Evolutionary conservation across 2,113 vertebrate genomes (phyloP).

Genomic region (Cygnus atratus): DNA sequence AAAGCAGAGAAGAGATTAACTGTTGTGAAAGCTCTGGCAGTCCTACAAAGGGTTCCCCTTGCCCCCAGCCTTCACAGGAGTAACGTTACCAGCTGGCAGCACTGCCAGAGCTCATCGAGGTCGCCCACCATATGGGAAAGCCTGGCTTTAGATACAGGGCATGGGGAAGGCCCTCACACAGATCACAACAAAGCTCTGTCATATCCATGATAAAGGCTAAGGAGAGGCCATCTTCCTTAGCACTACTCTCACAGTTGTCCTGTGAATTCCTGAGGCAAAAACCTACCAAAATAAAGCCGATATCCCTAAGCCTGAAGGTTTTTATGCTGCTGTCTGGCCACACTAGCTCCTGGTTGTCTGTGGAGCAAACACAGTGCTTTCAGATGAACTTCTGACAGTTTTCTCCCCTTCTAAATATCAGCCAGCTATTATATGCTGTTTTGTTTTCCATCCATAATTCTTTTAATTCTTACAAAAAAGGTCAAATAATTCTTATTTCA

Average conservation of each 20-base stretch:
- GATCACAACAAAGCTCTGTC: background rate
- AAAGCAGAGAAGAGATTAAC: background rate
- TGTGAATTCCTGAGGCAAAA: background rate
- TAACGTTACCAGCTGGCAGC: accelerated
- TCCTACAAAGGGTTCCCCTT: background rate
- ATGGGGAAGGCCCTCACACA: background rate
- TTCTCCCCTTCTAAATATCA: background rate
- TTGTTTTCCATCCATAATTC: background rate
- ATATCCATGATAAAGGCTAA: background rate
- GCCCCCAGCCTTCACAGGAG: background rate
- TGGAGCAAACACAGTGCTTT: background rate
- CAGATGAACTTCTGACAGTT: background rate
- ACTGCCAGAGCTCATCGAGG: background rate
- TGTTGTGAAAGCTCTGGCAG: background rate
- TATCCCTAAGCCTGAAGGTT: background rate
- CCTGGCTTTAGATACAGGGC: background rate
- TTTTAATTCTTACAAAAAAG: background rate
- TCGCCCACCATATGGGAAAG: background rate
- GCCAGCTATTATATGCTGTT: background rate
- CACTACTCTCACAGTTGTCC: background rate
- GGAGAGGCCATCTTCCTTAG: background rate
- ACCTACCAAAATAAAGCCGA: background rate
- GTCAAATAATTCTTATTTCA: background rate
- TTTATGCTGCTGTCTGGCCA: background rate
- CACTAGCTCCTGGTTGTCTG: background rate